Evolutionary conservation across 1,140 invertebrate species (phyloP).

Genomic region (Eueides isabella): DNA sequence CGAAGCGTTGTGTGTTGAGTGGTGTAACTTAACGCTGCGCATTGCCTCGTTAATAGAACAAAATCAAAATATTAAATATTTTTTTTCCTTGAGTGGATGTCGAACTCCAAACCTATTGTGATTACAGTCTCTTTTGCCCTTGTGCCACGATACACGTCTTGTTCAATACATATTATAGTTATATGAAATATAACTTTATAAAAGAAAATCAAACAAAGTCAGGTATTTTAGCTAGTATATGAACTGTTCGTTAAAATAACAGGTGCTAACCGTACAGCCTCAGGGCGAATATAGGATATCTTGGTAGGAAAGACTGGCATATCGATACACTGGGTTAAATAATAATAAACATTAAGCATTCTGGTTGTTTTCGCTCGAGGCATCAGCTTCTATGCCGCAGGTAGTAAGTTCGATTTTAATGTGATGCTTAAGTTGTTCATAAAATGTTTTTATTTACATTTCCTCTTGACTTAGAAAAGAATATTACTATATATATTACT

Average conservation of each 20-base stretch:
- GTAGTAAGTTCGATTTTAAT: background rate
- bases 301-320: background rate
- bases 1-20: no score
- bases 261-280: constrained; percentile 49
- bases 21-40: no score
- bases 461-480: background rate
- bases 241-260: constrained; percentile 71
- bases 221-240: background rate
- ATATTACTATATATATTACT: background rate
- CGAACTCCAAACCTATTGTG: no score
- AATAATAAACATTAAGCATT: constrained; percentile 5
- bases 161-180: no score
- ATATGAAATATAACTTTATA: no score
- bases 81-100: no score
- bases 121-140: no score
- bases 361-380: background rate
- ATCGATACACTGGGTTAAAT: background rate
- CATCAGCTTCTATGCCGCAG: background rate
- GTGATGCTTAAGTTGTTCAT: background rate
- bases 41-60: no score
- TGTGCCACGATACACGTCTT: no score
- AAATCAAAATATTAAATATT: no score
- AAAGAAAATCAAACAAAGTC: background rate
- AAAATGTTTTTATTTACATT: background rate
- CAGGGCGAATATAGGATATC: background rate